A percentile compares a stretch with the other conserved stretches of the same genome.
Evolutionary conservation across 2,797 vertebrate species (phyloP).

Genomic region (Phataginus tricuspis): DNA sequence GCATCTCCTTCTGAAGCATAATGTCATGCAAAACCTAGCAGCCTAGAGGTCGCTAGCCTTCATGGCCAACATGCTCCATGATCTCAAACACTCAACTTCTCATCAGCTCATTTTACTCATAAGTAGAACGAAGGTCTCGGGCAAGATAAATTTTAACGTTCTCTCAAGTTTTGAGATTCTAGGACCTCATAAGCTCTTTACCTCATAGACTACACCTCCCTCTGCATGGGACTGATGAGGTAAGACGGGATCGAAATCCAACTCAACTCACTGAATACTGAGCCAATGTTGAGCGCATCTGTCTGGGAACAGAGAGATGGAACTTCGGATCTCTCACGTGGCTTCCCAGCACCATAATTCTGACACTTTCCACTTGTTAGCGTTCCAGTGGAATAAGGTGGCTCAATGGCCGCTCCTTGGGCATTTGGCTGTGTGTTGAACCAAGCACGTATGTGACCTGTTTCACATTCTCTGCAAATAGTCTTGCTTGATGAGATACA

Average conservation of each 20-base stretch:
- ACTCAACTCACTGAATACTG: background rate
- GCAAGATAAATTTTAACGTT: background rate
- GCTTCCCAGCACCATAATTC: background rate
- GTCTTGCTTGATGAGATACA: background rate
- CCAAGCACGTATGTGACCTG: background rate
- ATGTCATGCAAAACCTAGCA: background rate
- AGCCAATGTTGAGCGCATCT: background rate
- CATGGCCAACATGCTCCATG: fast-evolving
- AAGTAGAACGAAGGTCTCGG: background rate
- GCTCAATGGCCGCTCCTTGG: background rate
- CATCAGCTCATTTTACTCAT: background rate
- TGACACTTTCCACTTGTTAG: background rate
- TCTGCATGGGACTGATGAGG: background rate
- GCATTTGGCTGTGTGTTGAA: background rate
- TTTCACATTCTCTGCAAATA: background rate
- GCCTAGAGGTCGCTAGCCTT: background rate
- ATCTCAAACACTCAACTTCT: background rate
- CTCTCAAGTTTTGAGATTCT: background rate
- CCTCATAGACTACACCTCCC: background rate
- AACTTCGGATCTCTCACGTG: background rate
- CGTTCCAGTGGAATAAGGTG: background rate
- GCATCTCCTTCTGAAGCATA: background rate
- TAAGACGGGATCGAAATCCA: background rate
- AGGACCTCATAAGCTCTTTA: background rate
- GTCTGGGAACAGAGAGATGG: background rate